A percentile compares a stretch with the other conserved stretches of the same genome.
phyloP scores from a whole-genome alignment of 1,140 invertebrate genomes.

The Caligus rogercresseyi region DNA sequence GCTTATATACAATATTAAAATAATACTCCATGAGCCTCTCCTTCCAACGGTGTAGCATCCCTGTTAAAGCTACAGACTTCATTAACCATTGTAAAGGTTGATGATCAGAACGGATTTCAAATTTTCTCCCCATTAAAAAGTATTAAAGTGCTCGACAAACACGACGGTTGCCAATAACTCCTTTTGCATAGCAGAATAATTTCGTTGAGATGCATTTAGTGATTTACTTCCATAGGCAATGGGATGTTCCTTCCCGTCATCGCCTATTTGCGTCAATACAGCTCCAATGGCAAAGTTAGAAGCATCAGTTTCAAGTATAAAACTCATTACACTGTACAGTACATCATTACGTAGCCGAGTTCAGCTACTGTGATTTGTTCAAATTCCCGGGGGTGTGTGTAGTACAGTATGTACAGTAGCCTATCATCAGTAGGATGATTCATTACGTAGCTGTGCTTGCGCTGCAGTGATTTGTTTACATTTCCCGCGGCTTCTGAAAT shows the following conservation, averaged over 20 bases:
- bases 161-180: background rate
- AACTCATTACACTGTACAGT: too few relatives aligned
- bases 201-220: background rate
- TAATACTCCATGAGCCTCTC: background rate
- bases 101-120: background rate
- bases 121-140: background rate
- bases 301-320: background rate
- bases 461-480: too few relatives aligned
- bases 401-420: too few relatives aligned
- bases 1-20: background rate
- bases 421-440: too few relatives aligned
- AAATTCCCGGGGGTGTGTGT: too few relatives aligned
- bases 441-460: too few relatives aligned
- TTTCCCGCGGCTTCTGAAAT: too few relatives aligned
- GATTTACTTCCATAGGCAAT: background rate
- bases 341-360: too few relatives aligned
- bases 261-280: background rate
- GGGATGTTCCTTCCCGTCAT: background rate
- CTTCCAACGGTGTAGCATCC: background rate
- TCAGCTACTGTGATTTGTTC: too few relatives aligned
- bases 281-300: constrained; percentile 8
- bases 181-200: background rate
- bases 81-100: constrained; percentile 8
- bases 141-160: constrained; percentile 6
- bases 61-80: background rate